Evolutionary conservation across 2,113 vertebrate genomes (phyloP).

Genomic region (Nibea coibor): DNA sequence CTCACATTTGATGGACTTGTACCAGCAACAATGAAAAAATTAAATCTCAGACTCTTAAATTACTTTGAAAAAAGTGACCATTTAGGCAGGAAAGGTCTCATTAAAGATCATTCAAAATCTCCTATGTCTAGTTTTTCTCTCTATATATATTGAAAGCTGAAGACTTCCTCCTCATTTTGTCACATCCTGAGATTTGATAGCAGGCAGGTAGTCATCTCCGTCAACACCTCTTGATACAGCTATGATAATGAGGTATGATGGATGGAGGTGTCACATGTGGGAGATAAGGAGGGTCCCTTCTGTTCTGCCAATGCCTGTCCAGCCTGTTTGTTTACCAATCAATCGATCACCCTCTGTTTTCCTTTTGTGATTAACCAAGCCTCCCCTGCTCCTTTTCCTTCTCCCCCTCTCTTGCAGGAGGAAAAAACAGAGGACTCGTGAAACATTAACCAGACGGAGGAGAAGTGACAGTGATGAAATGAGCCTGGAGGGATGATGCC

Average conservation of each 20-base stretch:
- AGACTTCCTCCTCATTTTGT: background rate
- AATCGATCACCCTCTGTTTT: constrained; percentile 77
- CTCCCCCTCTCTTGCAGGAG: constrained; percentile 34
- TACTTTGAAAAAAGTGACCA: background rate
- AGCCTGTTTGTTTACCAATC: constrained; percentile 79
- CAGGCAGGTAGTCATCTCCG: background rate
- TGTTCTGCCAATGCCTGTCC: constrained; percentile 44
- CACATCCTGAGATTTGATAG: constrained; percentile 20
- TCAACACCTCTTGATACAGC: constrained; percentile 44
- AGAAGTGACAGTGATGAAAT: constrained; percentile 80
- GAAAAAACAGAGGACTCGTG: constrained; percentile 64
- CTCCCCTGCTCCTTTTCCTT: constrained; percentile 53
- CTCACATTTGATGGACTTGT: background rate
- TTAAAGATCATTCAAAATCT: background rate
- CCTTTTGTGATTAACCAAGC: constrained; percentile 76
- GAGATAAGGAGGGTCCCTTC: constrained; percentile 67
- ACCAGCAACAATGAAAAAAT: background rate
- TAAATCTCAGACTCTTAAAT: background rate
- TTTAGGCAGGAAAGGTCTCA: background rate
- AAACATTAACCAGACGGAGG: constrained; percentile 83
- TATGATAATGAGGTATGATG: constrained; percentile 74
- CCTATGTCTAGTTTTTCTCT: background rate
- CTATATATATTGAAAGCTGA: background rate
- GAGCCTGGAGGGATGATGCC: constrained; percentile 77
- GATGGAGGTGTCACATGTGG: constrained; percentile 69